Base-by-base conservation (phyloP, 2,113 vertebrate species). In the Xenotilapia caudafasciata region DNA sequence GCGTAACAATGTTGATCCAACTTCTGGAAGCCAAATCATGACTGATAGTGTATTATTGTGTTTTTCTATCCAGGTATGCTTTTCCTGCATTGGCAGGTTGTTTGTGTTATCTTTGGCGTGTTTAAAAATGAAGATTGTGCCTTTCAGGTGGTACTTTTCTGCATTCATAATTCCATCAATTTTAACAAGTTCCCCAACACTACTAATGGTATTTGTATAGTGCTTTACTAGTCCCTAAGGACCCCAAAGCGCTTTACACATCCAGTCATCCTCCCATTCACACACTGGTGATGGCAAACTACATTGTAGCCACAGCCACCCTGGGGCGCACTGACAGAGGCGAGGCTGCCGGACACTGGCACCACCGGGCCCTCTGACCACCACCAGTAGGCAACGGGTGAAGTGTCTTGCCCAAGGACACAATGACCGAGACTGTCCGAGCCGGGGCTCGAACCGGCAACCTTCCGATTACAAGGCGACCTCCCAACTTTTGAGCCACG, bases 361-460 rank as follows among this genome's bases (percentile, higher is more conserved):
- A 1, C 13, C 13, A 58, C 55, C 4, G 0, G 23, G 54, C 23
- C 23, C 13, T 28, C 1, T 28, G 55, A 28, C 55, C 55, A 31
- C 55, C 55, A 28, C 55, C 55, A 58, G 55, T 28, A 15, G 7
- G 55, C 26, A 28, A 58, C 1, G 0, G 55, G 23, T 58, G 26
- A 58, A 15, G 55, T 58, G 55, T 58, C 55, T 58, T 15, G 55
- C 26, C 12, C 0, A 56, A 56, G 54, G 54, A 56, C 23, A 26
- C 23, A 56, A 56, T 0, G 2, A 28, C 26, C 0, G 26, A 58
- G 13, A 58, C 55, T 58, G 26, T 58, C 55, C 1, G 0, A 58
- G 55, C 13, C 0, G 7, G 26, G 26, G 14, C 14, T 58, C 7
- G 1, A 58, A 17, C 55, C 7, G 0, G 26, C 26, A 58, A 58